Base-by-base conservation (phyloP, 2,888 invertebrate species). In the Oligia fasciuncula region DNA sequence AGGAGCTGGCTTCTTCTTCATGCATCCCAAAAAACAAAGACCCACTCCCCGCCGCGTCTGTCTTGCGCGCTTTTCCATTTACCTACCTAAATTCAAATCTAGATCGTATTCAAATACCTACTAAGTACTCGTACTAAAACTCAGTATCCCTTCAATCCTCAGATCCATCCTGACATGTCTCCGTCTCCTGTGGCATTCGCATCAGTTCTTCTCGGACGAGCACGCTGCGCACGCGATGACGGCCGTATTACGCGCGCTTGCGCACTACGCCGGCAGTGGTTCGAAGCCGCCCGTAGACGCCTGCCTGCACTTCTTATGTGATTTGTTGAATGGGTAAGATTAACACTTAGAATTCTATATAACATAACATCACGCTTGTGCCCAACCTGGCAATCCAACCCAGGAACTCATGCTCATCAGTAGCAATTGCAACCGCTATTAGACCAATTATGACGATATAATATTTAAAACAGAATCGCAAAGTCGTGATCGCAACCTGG, bases 251-350 rank as follows among this genome's bases (percentile, higher is more conserved):
- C 91, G 96, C 0, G 93, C 95, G 0, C 90, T 96, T 2, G 91
- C 95, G 3, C 95, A 96, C 80, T 96, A 94, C 87, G 91, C 93
- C 0, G 90, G 91, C 49, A 94, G 93, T 71, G 93, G 93, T 0
- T 91, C 92, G 0, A 89, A 87, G 23, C 90, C 91, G 1, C 95
- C 96, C 5, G 90, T 95, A 0, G 94, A 95, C n/a, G 87, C 91
- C 14, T 95, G 96, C 79, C 83, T 96, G 84, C 94, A 95, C 77
- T 96, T 96, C 84, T 91, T 96, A 0, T 95, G 94, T 78, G 96
- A 96, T 88, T 86, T 97, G n/a, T 89, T 96, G 4, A 92, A 93
- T 81, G 94, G 96, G 96, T 96, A 85, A 71, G 19, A 14, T 60
- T 46, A 1, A 71, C 40, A 14, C n/a, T 17, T 5, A 49, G n/a